These are phyloP conservation scores for Scaptomyza cyrtandrae DNA, from an alignment of 2,888 invertebrate genomes.

Conservation along the genomic window DNA sequence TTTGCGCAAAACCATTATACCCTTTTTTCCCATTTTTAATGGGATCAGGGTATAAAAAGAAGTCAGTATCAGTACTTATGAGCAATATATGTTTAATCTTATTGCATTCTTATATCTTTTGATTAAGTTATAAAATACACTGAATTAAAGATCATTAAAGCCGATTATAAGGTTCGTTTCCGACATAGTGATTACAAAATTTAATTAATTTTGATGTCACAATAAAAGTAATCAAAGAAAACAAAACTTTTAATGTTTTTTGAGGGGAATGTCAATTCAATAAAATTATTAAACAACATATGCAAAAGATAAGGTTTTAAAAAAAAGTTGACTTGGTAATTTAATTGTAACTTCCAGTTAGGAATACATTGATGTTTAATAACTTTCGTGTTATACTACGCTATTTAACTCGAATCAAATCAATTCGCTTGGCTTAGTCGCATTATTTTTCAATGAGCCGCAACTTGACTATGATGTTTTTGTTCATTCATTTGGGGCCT, in stretches of 20 bases:
- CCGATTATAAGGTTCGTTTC: slow-evolving; percentile 14
- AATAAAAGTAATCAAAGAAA: neutral
- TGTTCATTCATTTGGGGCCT: slow-evolving; percentile 1
- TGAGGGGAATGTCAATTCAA: neutral
- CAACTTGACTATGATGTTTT: too few species aligned
- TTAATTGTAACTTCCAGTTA: too few species aligned
- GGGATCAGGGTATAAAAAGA: too few species aligned
- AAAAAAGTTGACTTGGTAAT: too few species aligned
- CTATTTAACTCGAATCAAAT: neutral
- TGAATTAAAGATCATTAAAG: slow-evolving; percentile 21
- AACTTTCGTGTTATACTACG: neutral
- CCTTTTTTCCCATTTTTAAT: too few species aligned
- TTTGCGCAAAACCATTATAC: too few species aligned
- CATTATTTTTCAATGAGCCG: slow-evolving; percentile 3
- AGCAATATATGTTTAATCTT: neutral
- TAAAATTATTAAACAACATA: too few species aligned
- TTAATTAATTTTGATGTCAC: slow-evolving; percentile 5
- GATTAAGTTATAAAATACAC: slow-evolving; percentile 10
- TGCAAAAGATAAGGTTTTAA: too few species aligned
- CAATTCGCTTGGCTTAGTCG: slow-evolving; percentile 1
- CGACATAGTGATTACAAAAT: slow-evolving; percentile 2
- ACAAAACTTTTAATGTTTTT: slow-evolving; percentile 4
- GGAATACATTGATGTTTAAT: neutral
- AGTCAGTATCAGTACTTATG: neutral
- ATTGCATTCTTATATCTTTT: slow-evolving; percentile 14